Base-by-base conservation (phyloP, 2,113 vertebrate species). In the Dicentrarchus labrax region DNA sequence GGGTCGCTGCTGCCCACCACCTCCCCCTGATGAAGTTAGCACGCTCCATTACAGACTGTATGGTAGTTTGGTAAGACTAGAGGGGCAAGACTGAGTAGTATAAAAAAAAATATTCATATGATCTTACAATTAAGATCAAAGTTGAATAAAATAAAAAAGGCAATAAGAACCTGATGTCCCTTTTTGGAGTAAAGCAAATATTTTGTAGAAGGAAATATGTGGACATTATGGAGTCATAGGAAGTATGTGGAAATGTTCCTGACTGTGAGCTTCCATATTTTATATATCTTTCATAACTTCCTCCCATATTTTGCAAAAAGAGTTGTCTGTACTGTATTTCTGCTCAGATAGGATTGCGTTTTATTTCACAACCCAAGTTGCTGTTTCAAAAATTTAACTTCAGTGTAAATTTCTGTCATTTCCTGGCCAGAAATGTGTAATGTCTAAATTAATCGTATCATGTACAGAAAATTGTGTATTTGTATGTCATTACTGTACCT, bases 1-100 rank as follows among this genome's bases (percentile, higher is more conserved):
- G 41, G 77, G 76, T 75, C 66, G 56, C 59, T 71, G 68, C 76
- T 65, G 21, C 57, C 62, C 76, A 72, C n/a, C 22, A 38, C 64
- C 50, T 60, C 68, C 67, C 67, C n/a, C 57, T 50, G 53, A 74
- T 80, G 21, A 75, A 30, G 72, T 71, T 71, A 57, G 72, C 73
- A 78, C 4, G 62, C 79, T 82, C 79, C n/a, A 50, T 73, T 61
- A 67, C 53, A 72, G 51, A 24, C 47, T 21, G 53, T 24, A 43
- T 24, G 51, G 30, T 22, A 39, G 30, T 48, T 30, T 8, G 45
- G 15, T 43, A 17, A 62, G 21, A 54, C 56, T 2, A 45, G 7
- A 68, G 39, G 39, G 15, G 53, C 15, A 19, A 8, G 10, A 8
- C n/a, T 45, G 39, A 21, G 45, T 11, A 19, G 6, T 17, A 21